Conservation (phyloP, 2,888 invertebrate genomes). For the Gonocerus acuteangulatus region DNA sequence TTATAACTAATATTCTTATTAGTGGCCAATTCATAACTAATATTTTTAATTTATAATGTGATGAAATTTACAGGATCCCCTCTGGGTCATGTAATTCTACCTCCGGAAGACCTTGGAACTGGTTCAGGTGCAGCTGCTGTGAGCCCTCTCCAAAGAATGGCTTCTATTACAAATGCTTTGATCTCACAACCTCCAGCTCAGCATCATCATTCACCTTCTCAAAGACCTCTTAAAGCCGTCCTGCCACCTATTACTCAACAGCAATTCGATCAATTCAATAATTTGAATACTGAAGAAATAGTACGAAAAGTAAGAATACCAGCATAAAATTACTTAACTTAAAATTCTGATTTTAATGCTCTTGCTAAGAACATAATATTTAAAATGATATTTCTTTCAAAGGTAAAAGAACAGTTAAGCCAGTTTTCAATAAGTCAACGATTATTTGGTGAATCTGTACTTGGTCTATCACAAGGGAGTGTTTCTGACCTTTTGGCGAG, state of each 20-base stretch:
- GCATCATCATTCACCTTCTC: constrained; percentile 72
- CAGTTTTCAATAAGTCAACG: constrained; percentile 97
- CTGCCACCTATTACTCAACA: constrained; percentile 97
- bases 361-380: no score
- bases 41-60: no score
- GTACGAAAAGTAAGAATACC: constrained; percentile 64
- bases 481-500: constrained; percentile 94
- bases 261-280: constrained; percentile 96
- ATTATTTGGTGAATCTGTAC: constrained; percentile 94
- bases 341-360: not conserved
- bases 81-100: constrained; percentile 74
- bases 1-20: no score
- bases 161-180: constrained; percentile 92
- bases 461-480: constrained; percentile 92
- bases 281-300: constrained; percentile 96
- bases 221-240: constrained; percentile 89
- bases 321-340: not conserved
- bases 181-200: constrained; percentile 81
- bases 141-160: constrained; percentile 93
- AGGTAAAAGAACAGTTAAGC: constrained; percentile 86
- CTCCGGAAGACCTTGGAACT: constrained; percentile 73
- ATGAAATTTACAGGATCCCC: constrained; percentile 59
- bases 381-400: constrained; percentile 30
- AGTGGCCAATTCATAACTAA: no score
- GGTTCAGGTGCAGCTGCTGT: constrained; percentile 60